Base-by-base conservation (phyloP, 2,888 invertebrate genomes). In the Anticlea derivata region DNA sequence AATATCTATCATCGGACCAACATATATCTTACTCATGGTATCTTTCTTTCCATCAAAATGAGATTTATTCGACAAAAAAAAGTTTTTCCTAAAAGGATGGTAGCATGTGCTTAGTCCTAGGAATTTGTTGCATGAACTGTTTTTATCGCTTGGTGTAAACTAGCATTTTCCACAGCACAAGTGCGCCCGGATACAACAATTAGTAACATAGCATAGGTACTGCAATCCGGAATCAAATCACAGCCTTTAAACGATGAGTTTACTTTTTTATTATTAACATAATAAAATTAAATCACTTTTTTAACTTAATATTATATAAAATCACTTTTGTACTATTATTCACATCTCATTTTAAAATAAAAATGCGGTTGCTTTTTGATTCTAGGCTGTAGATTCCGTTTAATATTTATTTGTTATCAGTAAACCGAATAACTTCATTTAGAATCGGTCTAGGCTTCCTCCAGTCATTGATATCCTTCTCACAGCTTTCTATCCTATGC, bases 141-240 rank as follows among this genome's bases (percentile, higher is more conserved):
- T 41, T 40, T 35, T 48, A 40, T 30, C 43, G 54, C 50, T 58
- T 53, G 55, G 51, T 60, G 52, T 62, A 53, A 38, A 45, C 55
- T 33, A 34, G 56, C 71, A 70, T 86, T 87, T 85, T 88, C 86
- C 84, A 83, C 70, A 79, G 76, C 88, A 87, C 86, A 83, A 20
- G 60, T 70, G 67, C 77, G 74, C 55, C 59, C 76, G 83, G 82
- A 81, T 80, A 79, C 76, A 55, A 20, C 30, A 44, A 20, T 20
- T 44, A 41, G 11, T 40, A 6, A 27, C 37, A 41, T 40, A 22
- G 29, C 44, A 29, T 30, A 38, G 39, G n/a, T n/a, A n/a, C n/a
- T n/a, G n/a, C n/a, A n/a, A n/a, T 48, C 39, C 48, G 7, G 17
- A 48, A 37, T 52, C 30, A 44, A 50, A 50, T 37, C 23, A 20